Conservation (phyloP, 2,888 invertebrate species). For the Lochmaea crataegi region DNA sequence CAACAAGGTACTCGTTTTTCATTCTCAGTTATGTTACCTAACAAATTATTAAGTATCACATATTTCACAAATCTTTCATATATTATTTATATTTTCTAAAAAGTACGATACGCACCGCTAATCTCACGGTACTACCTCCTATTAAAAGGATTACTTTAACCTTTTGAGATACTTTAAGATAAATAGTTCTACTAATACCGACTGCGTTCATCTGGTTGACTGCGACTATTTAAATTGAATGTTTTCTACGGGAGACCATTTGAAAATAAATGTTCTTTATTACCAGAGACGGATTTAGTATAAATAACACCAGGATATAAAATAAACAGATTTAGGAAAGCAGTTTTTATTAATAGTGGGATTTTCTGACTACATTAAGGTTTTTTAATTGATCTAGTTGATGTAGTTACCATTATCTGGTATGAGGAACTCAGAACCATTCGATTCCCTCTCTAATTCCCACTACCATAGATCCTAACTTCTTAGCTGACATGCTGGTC, state of each 20-base stretch:
- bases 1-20: background rate
- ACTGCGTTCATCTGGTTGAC: slow-evolving; percentile 4
- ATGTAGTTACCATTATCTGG: too few relatives aligned
- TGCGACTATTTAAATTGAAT: slow-evolving; percentile 9
- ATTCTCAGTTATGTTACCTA: background rate
- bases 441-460: too few relatives aligned
- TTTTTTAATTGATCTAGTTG: too few relatives aligned
- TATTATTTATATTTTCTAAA: background rate
- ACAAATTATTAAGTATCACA: background rate
- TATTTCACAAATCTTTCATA: background rate
- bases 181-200: background rate
- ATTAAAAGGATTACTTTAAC: slow-evolving; percentile 9
- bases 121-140: slow-evolving; percentile 2
- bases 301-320: background rate
- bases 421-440: too few relatives aligned
- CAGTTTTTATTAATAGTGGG: too few relatives aligned
- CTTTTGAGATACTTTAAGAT: slow-evolving; percentile 1
- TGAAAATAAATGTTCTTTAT: background rate
- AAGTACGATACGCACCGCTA: slow-evolving; percentile 6
- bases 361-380: too few relatives aligned
- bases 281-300: slow-evolving; percentile 1
- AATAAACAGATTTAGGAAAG: too few relatives aligned
- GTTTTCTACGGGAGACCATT: background rate
- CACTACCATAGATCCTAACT: too few relatives aligned
- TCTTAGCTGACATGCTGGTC: too few relatives aligned